Conservation (phyloP, 2,113 vertebrate species). For the Gulo gulo region DNA sequence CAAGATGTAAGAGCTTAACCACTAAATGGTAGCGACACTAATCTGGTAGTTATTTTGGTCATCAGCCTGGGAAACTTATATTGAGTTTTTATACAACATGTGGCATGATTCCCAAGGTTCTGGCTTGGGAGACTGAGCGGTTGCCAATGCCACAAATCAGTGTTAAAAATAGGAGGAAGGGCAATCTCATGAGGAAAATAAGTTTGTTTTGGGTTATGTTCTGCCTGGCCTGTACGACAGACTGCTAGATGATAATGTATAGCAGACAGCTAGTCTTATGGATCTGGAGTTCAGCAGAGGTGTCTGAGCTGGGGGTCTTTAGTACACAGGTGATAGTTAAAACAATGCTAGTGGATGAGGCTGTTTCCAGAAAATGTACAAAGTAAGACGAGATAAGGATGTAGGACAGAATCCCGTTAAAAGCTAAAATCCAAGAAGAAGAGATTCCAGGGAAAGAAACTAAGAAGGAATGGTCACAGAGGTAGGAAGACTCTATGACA, state of each 20-base stretch:
- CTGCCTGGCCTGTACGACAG: background rate
- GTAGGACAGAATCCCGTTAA: background rate
- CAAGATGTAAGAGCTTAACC: background rate
- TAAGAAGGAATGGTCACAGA: background rate
- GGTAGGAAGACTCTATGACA: background rate
- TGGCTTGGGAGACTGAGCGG: background rate
- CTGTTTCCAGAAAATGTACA: background rate
- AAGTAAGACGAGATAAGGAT: background rate
- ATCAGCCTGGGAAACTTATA: constrained; percentile 25
- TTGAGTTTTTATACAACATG: constrained; percentile 43
- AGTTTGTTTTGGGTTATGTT: background rate
- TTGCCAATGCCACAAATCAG: background rate
- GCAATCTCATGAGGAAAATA: background rate
- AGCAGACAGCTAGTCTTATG: background rate
- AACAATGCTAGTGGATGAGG: background rate
- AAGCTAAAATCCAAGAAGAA: background rate
- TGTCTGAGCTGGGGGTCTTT: background rate
- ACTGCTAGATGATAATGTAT: background rate
- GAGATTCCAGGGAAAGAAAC: constrained; percentile 7
- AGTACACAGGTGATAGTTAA: background rate
- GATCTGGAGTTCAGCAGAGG: background rate
- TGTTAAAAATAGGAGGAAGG: constrained; percentile 17
- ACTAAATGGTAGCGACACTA: background rate
- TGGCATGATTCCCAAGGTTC: background rate
- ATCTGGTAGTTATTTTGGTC: constrained; percentile 22